Evolutionary conservation across 2,888 invertebrate genomes (phyloP).

Genomic region (Calameuta filiformis): DNA sequence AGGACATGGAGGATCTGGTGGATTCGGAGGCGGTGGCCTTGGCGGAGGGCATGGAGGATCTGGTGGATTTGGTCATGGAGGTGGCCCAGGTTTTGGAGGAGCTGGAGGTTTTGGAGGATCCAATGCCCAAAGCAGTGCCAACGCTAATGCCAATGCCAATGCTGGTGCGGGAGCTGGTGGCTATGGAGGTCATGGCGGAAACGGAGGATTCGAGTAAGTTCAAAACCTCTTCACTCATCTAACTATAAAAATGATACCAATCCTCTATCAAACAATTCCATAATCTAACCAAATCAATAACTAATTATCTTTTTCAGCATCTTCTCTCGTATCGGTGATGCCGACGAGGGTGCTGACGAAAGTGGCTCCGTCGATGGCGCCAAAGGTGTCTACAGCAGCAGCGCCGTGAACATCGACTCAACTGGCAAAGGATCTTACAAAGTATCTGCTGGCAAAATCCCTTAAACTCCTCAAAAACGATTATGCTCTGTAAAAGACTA

Average conservation of each 20-base stretch:
- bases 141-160: slow-evolving; percentile 32
- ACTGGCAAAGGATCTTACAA: slow-evolving; percentile 68
- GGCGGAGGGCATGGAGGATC: slow-evolving; percentile 11
- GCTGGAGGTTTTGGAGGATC: slow-evolving; percentile 15
- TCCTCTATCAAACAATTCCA: background rate
- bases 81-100: slow-evolving; percentile 13
- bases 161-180: slow-evolving; percentile 21
- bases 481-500: background rate
- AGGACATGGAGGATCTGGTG: slow-evolving; percentile 5
- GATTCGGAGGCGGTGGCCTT: slow-evolving; percentile 1
- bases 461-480: slow-evolving; percentile 3
- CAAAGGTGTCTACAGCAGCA: slow-evolving; percentile 68
- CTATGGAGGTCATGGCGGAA: slow-evolving; percentile 12
- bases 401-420: slow-evolving; percentile 65
- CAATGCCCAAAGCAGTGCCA: slow-evolving; percentile 31
- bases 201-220: slow-evolving; percentile 15
- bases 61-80: slow-evolving; percentile 7
- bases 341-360: slow-evolving; percentile 57
- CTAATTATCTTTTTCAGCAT: slow-evolving; percentile 36
- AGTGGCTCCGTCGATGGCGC: slow-evolving; percentile 64
- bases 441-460: slow-evolving; percentile 66
- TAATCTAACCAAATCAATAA: background rate
- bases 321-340: slow-evolving; percentile 64
- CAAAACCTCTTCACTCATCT: background rate
- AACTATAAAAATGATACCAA: background rate